Base-by-base conservation (phyloP, 2,888 invertebrate genomes). In the Pseudoips prasinana region DNA sequence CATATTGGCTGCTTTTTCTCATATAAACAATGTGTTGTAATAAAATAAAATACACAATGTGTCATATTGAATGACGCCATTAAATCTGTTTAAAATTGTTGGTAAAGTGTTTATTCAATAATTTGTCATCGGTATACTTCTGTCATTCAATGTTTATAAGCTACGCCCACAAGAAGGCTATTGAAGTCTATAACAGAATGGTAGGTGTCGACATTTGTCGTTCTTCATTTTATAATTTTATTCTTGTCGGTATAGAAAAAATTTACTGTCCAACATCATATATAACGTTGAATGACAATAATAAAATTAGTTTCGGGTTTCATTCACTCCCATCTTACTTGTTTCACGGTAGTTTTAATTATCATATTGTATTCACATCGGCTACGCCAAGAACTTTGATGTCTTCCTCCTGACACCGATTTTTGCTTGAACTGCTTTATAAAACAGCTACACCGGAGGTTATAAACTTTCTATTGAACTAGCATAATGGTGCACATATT, bases 381-480 rank as follows among this genome's bases (percentile, higher is more conserved):
- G 39, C 11, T 40, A 39, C 30, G 50, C 33, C 42, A 9, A 28
- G 39, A 35, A 39, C 34, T 57, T 72, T 72, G 60, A 73, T 53
- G 53, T 39, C 65, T 73, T 71, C 71, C 67, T 72, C 31, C 47
- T 59, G 68, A 57, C 67, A 64, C 62, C 37, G 42, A 60, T 70
- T 63, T 65, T 62, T 59, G 51, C 55, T 30, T 58, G 54, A 47
- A 48, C 47, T 48, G 44, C 54, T 62, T 57, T 52, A 68, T 59
- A 57, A 59, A 62, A 62, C 39, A 42, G 46, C 54, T 46, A 60
- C 45, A 69, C 72, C 78, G 80, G 79, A 83, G 62, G 75, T 67
- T 58, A 75, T 82, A 81, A 84, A 84, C 64, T 73, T 74, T 73
- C 70, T 71, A 77, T 73, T 63, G 59, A 71, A 71, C 68, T 47